Percentiles rank a stretch among this genome's conserved stretches.
Evolutionary conservation across 30 jellyfish, hydroid and myxozoan genomes (phyloP).

Genomic region (Hydra vulgaris): DNA sequence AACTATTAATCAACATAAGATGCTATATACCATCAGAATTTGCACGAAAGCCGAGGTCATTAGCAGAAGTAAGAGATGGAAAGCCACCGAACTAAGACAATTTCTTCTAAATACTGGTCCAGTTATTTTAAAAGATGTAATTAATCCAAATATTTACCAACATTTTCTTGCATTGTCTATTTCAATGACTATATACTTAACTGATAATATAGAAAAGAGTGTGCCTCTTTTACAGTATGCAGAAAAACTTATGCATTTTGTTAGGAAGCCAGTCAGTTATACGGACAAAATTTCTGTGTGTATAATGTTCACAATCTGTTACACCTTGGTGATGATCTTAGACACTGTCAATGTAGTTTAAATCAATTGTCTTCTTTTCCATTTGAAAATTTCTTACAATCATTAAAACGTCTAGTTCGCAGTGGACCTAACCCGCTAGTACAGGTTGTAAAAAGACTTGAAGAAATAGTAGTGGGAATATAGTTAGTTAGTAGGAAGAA

Average conservation of each 20-base stretch:
- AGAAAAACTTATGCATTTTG: neutral
- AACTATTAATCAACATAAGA: neutral
- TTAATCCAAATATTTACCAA: neutral
- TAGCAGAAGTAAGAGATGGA: neutral
- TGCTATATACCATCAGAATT: neutral
- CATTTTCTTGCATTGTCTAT: neutral
- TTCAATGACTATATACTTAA: neutral
- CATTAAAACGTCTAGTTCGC: neutral
- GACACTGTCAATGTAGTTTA: neutral
- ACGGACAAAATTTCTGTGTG: neutral
- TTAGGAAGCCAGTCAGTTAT: neutral
- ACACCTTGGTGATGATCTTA: neutral
- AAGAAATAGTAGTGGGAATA: too few species aligned
- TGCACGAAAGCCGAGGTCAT: neutral
- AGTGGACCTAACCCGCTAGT: too few species aligned
- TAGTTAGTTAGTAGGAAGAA: too few species aligned
- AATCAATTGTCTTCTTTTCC: neutral
- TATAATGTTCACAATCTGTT: neutral
- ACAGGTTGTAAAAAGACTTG: too few species aligned
- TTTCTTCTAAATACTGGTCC: neutral
- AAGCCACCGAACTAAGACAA: neutral
- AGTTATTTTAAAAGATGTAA: neutral
- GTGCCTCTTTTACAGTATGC: neutral
- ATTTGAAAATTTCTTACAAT: neutral
- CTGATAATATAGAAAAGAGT: neutral